Evolutionary conservation across 2,113 vertebrate genomes (phyloP).

Genomic region (Gracilinanus agilis): DNA sequence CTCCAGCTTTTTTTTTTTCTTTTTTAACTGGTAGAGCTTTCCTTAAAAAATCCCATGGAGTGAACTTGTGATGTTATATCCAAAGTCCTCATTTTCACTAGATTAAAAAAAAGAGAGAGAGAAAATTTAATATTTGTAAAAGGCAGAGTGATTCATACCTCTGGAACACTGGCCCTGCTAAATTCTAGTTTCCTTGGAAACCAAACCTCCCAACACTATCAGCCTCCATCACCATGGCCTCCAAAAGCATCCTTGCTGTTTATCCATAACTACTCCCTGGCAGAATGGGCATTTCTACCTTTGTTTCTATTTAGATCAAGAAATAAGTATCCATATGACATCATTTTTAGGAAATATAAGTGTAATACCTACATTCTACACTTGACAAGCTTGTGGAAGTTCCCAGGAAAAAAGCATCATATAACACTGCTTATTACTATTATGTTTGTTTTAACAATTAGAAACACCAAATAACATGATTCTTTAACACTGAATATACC

Average conservation of each 20-base stretch:
- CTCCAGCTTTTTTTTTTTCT: constrained; percentile 39
- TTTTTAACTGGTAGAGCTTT: constrained; percentile 42
- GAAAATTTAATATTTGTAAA: constrained; percentile 56
- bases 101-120: constrained; percentile 40
- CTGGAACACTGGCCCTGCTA: not conserved
- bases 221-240: not conserved
- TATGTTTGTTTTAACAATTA: not conserved
- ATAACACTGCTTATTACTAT: not conserved
- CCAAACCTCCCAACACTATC: not conserved
- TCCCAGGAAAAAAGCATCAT: not conserved
- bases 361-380: not conserved
- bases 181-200: not conserved
- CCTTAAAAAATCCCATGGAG: constrained; percentile 51
- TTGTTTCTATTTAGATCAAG: not conserved
- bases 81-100: constrained; percentile 52
- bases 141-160: constrained; percentile 47
- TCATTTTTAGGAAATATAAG: not conserved
- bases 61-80: constrained; percentile 35
- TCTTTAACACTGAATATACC: not conserved
- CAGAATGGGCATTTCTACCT: not conserved
- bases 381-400: not conserved
- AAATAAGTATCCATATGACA: not conserved
- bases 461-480: not conserved
- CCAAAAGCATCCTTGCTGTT: not conserved
- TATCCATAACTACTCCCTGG: not conserved